These are phyloP conservation scores for Lutjanus campechanus DNA, from an alignment of 2,797 vertebrate genomes.

Conservation along the genomic window DNA sequence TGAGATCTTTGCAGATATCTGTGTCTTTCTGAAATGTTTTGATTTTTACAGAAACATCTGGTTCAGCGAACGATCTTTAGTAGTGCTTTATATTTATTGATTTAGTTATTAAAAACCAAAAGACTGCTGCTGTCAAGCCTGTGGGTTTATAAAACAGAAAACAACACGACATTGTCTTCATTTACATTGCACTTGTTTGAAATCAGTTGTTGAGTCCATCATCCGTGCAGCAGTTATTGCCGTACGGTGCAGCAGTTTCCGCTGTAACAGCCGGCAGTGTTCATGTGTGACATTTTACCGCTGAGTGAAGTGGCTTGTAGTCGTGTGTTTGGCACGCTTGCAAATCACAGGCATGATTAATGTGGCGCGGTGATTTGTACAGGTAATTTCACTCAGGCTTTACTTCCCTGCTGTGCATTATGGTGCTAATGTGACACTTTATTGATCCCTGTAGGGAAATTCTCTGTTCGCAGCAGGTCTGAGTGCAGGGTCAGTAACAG, in stretches of 20 bases:
- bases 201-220: not conserved
- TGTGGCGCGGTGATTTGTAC: constrained; percentile 63
- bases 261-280: constrained; percentile 21
- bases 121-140: not conserved
- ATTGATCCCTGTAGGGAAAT: constrained; percentile 76
- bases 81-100: not conserved
- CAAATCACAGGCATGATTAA: constrained; percentile 68
- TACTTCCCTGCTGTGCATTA: constrained; percentile 71
- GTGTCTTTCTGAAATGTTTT: not conserved
- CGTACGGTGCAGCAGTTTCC: constrained; percentile 17
- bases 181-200: not conserved
- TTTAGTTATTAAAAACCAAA: not conserved
- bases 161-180: not conserved
- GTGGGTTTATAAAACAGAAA: not conserved
- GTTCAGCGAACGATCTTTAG: not conserved
- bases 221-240: constrained; percentile 10
- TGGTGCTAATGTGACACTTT: constrained; percentile 73
- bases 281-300: constrained; percentile 55
- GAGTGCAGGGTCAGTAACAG: constrained; percentile 70
- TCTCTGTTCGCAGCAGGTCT: constrained; percentile 61
- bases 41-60: not conserved
- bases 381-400: constrained; percentile 67
- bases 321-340: constrained; percentile 36
- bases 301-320: constrained; percentile 44
- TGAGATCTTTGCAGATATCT: not conserved